phyloP scores from a whole-genome alignment of 2,797 vertebrate genomes.

The Poeciliopsis presidionis region DNA sequence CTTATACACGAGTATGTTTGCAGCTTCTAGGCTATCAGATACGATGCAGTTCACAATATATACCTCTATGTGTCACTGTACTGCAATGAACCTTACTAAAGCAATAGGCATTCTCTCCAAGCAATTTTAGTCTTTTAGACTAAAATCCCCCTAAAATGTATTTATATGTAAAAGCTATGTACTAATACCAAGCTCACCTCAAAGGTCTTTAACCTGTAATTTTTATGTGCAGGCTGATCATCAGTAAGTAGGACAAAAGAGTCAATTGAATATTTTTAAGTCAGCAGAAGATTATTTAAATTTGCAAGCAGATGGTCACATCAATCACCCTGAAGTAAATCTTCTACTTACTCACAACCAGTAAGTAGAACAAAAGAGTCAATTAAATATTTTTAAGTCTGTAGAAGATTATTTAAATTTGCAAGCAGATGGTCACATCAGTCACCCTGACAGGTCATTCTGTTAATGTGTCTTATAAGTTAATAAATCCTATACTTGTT shows the following conservation, averaged over 20 bases:
- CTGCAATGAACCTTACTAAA: not conserved
- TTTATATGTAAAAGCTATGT: not conserved
- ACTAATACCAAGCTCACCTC: not conserved
- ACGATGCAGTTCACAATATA: not conserved
- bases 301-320: not conserved
- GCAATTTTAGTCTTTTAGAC: not conserved
- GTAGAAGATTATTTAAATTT: not conserved
- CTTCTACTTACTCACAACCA: no score
- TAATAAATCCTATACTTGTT: not conserved
- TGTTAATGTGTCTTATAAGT: not conserved
- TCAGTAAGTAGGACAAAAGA: not conserved
- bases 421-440: not conserved
- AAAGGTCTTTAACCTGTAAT: not conserved
- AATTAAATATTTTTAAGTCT: not conserved
- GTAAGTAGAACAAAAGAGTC: not conserved
- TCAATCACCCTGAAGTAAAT: not conserved
- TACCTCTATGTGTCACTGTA: not conserved
- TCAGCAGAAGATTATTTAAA: not conserved
- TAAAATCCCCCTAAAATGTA: no score
- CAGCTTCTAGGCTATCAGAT: not conserved
- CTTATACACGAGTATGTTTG: not conserved
- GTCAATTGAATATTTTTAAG: not conserved
- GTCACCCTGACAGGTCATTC: not conserved
- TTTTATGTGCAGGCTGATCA: not conserved
- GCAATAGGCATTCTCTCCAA: not conserved